A percentile compares a stretch with the other conserved stretches of the same genome.
phyloP scores from a whole-genome alignment of 2,888 invertebrate genomes.

The Geophilus truncorum region DNA sequence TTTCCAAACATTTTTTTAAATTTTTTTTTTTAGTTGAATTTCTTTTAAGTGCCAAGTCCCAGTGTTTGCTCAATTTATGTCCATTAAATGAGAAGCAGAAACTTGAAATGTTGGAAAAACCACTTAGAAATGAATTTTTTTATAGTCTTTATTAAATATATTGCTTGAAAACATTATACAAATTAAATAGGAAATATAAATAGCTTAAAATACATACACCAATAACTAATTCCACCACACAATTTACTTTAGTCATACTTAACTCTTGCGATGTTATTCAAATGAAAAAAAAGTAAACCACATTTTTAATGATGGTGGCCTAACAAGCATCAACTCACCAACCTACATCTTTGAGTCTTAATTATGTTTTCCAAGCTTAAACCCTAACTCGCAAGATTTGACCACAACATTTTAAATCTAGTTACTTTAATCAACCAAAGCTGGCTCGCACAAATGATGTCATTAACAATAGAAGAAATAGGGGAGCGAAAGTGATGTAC shows the following conservation, averaged over 20 bases:
- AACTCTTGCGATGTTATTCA: too few relatives aligned
- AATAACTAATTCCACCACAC: too few relatives aligned
- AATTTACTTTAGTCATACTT: too few relatives aligned
- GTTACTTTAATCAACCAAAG: neutral
- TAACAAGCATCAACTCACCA: neutral
- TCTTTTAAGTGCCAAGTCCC: neutral
- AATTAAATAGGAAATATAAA: too few relatives aligned
- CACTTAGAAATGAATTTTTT: too few relatives aligned
- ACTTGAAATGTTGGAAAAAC: neutral
- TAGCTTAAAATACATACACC: too few relatives aligned
- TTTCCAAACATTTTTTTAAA: neutral
- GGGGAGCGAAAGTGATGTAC: neutral
- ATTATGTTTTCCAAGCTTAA: neutral
- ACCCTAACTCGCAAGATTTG: neutral
- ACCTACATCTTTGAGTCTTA: neutral
- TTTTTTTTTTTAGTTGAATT: neutral
- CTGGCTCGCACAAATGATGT: too few relatives aligned
- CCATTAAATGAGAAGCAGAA: neutral
- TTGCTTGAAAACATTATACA: too few relatives aligned
- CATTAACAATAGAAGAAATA: too few relatives aligned
- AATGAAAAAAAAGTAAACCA: neutral
- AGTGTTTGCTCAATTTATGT: neutral
- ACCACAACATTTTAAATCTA: neutral
- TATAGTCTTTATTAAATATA: too few relatives aligned
- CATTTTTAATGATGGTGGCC: neutral